Evolutionary conservation across 2,797 vertebrate genomes (phyloP), one percentile per base, ranked within the genome.

Genomic region (Platalea minor): DNA sequence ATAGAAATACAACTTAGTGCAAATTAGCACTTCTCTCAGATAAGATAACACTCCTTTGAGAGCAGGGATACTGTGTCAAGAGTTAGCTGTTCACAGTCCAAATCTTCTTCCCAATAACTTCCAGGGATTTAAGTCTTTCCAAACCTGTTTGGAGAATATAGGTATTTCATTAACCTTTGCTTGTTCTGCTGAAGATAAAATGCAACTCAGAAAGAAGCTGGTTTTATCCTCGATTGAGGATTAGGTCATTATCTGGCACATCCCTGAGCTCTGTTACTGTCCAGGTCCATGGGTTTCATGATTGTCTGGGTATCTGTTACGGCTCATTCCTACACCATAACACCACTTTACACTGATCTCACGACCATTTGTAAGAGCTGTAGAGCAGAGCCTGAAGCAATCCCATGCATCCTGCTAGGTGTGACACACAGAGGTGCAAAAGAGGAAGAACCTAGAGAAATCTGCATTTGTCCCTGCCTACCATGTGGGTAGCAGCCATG

Each of bases 1-100:
- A 93, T 31, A 78, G 69, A 89, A 94, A 89, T 86, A 78, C 21
- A 85, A n/a, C 45, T 75, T n/a, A 67, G 65, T 89, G 64, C 86
- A 92, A 95, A 96, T 94, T 93, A 91, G 24, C 61, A 85, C 45
- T 88, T 88, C 50, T 80, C 29, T 61, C 74, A 74, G 96, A 89
- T 93, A 95, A 95, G 91, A 95, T 94, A 95, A 86, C 39, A 35
- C 8, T 89, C 35, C 37, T 93, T 57, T 61, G 60, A 74, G 39
- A 85, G 26, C 35, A 89, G 5, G n/a, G 46, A 93, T 64, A 70
- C 31, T 48, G 16, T 88, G 53, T 67, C 41, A 51, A 59, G 72
- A 43, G 39, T 88, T 68, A 80, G 56, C 43, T 89, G 43, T 80
- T 94, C 69, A 51, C 25, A 91, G 50, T 87, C 81, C 70, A 69